phyloP scores from a whole-genome alignment of 2,113 vertebrate genomes.

The Pelvicachromis taeniatus region DNA sequence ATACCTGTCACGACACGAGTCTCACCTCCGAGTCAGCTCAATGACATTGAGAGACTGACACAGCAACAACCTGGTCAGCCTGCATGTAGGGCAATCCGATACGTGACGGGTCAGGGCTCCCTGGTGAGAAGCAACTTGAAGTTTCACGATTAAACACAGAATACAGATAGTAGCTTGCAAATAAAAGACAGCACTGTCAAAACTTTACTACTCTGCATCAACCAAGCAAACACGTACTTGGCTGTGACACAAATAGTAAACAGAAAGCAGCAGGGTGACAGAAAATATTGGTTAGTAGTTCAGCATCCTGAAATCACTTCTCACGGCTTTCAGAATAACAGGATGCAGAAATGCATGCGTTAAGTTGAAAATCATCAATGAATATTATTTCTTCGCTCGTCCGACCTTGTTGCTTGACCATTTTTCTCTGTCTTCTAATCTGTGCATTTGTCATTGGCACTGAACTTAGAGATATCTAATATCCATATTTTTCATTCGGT shows the following conservation, averaged over 20 bases:
- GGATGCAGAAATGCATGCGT: background rate
- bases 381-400: background rate
- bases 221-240: background rate
- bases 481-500: background rate
- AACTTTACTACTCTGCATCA: background rate
- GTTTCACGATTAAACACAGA: background rate
- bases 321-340: background rate
- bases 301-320: background rate
- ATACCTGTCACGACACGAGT: background rate
- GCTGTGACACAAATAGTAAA: background rate
- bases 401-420: background rate
- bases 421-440: background rate
- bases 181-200: background rate
- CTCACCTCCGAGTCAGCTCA: background rate
- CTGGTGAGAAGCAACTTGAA: background rate
- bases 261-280: background rate
- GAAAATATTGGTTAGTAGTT: background rate
- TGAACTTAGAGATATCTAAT: background rate
- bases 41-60: background rate
- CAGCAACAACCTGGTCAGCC: background rate
- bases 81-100: background rate
- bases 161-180: background rate
- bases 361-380: background rate
- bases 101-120: background rate
- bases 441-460: background rate